Conservation (phyloP, 2,113 vertebrate genomes). For the Sceloporus tristichus region DNA sequence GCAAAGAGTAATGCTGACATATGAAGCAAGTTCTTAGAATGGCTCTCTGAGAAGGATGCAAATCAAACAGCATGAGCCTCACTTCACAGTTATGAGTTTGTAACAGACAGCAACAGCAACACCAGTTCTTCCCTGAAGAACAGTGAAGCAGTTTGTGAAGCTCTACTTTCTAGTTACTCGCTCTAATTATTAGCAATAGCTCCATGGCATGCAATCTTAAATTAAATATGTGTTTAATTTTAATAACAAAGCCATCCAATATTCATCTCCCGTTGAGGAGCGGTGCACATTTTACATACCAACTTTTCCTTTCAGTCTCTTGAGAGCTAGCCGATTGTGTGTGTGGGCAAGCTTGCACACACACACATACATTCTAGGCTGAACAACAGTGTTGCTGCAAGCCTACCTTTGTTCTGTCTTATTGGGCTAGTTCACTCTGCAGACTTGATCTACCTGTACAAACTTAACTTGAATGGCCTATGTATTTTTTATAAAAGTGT, state of each 20-base stretch:
- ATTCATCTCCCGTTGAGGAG: slow-evolving; percentile 46
- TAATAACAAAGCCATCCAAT: slow-evolving; percentile 53
- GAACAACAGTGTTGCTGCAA: not conserved
- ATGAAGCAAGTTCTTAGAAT: not conserved
- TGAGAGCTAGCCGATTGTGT: slow-evolving; percentile 21
- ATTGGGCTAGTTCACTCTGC: slow-evolving; percentile 39
- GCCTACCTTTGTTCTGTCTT: slow-evolving; percentile 59
- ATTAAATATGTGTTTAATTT: slow-evolving; percentile 70
- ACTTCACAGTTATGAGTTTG: not conserved
- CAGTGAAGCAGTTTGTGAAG: not conserved
- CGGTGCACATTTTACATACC: slow-evolving; percentile 10
- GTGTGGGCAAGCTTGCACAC: no score
- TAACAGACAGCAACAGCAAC: not conserved
- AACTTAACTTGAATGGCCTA: slow-evolving; percentile 18
- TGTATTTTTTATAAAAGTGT: slow-evolving; percentile 33
- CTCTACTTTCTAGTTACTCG: slow-evolving; percentile 50
- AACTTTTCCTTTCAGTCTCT: slow-evolving; percentile 41
- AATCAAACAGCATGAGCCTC: slow-evolving; percentile 11
- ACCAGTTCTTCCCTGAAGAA: not conserved
- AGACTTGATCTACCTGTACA: slow-evolving; percentile 26
- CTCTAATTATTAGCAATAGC: slow-evolving; percentile 63
- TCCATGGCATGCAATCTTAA: slow-evolving; percentile 53
- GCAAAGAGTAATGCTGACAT: not conserved
- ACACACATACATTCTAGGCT: not conserved
- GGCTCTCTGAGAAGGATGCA: not conserved